These are phyloP conservation scores for Ophraella communa DNA, from an alignment of 2,888 invertebrate genomes.

Conservation along the genomic window DNA sequence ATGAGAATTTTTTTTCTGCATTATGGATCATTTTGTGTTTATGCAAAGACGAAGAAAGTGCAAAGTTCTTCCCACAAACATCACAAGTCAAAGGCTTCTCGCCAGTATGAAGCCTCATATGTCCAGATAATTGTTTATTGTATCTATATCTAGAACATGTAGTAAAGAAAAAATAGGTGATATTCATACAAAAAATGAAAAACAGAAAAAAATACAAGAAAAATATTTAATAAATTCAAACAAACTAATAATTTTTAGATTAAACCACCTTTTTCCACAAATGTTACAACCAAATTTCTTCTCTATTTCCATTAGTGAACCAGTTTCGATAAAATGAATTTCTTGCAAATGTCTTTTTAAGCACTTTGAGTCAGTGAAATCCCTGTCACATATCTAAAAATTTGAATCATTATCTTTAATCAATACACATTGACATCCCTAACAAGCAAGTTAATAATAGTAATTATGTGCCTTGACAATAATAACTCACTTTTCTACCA, in stretches of 20 bases:
- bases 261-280: slow-evolving; percentile 55
- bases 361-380: slow-evolving; percentile 49
- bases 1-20: slow-evolving; percentile 51
- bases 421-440: not conserved
- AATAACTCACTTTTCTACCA: no score
- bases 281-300: slow-evolving; percentile 54
- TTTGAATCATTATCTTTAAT: not conserved
- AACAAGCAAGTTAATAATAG: not conserved
- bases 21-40: slow-evolving; percentile 55
- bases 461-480: no score
- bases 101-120: slow-evolving; percentile 57
- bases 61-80: slow-evolving; percentile 55
- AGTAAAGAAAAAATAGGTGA: no score
- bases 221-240: not conserved
- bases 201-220: no score
- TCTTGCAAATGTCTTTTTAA: slow-evolving; percentile 52
- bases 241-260: not conserved
- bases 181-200: no score
- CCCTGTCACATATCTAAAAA: slow-evolving; percentile 53
- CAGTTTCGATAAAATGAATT: slow-evolving; percentile 47
- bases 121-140: slow-evolving; percentile 52
- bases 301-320: slow-evolving; percentile 43
- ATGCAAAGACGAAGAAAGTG: slow-evolving; percentile 55
- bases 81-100: slow-evolving; percentile 57
- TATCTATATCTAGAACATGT: slow-evolving; percentile 55